phyloP scores from a whole-genome alignment of 2,113 vertebrate species.

The Bothrops jararaca region DNA sequence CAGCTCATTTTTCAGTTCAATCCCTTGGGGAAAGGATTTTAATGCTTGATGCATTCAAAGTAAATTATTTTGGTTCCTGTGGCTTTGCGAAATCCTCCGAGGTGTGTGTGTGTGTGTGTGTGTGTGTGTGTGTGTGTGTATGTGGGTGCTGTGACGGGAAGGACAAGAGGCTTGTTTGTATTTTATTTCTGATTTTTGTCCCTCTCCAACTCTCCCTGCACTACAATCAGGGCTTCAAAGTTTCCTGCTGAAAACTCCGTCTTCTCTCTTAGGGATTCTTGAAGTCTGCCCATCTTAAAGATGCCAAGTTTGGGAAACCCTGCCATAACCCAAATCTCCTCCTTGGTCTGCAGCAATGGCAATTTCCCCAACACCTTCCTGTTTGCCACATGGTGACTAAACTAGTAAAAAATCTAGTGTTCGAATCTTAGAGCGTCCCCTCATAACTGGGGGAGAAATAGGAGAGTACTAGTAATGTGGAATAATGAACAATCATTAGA shows the following conservation, averaged over 20 bases:
- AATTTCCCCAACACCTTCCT: neutral
- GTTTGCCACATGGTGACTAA: neutral
- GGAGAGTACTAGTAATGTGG: too few relatives aligned
- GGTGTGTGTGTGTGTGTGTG: conserved; percentile 9
- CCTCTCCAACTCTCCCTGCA: conserved; percentile 45
- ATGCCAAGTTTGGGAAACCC: neutral
- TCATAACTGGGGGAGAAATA: neutral
- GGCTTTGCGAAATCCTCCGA: conserved; percentile 63
- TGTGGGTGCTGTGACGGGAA: conserved; percentile 6
- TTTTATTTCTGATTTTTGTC: conserved; percentile 51
- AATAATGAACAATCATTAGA: too few relatives aligned
- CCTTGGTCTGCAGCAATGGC: neutral
- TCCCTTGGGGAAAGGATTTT: conserved; percentile 65
- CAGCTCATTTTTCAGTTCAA: conserved; percentile 68
- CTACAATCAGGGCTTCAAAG: conserved; percentile 30
- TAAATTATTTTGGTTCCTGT: conserved; percentile 67
- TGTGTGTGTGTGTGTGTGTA: conserved; percentile 10
- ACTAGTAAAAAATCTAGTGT: neutral
- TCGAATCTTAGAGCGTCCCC: neutral
- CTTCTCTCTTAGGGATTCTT: conserved; percentile 16
- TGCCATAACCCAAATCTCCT: neutral
- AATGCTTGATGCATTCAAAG: conserved; percentile 72
- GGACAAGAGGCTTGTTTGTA: conserved; percentile 51
- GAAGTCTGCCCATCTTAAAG: neutral
- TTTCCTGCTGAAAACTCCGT: conserved; percentile 23